These are phyloP conservation scores for Melitaea cinxia DNA, from an alignment of 1,140 invertebrate genomes.

Conservation along the genomic window DNA sequence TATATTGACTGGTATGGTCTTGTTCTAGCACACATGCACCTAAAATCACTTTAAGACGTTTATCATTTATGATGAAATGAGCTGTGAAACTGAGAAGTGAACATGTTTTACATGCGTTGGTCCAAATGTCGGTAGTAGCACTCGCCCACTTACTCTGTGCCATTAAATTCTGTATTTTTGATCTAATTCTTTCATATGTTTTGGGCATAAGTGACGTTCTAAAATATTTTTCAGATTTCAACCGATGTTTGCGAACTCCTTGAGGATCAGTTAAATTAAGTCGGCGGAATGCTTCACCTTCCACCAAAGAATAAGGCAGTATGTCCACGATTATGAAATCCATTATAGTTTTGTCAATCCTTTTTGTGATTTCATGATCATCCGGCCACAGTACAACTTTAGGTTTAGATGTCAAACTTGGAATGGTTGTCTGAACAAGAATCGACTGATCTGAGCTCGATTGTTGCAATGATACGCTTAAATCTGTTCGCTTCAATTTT, in stretches of 20 bases:
- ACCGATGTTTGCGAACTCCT: constrained; percentile 29
- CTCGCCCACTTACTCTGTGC: constrained; percentile 40
- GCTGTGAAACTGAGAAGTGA: constrained; percentile 46
- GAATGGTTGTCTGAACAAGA: constrained; percentile 34
- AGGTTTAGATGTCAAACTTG: constrained; percentile 27
- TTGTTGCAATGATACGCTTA: not conserved
- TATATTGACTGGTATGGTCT: constrained; percentile 46
- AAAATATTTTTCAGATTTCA: constrained; percentile 54
- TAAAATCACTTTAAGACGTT: constrained; percentile 46
- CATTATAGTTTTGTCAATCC: constrained; percentile 45
- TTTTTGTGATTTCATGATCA: constrained; percentile 37
- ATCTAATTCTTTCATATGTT: constrained; percentile 43
- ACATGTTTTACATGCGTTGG: constrained; percentile 45
- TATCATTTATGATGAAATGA: constrained; percentile 39
- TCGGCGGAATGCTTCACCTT: constrained; percentile 46
- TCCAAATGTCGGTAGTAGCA: constrained; percentile 45
- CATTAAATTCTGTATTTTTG: constrained; percentile 40
- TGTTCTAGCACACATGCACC: constrained; percentile 45
- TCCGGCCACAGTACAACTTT: constrained; percentile 36
- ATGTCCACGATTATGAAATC: constrained; percentile 53
- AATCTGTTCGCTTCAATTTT: constrained; percentile 11
- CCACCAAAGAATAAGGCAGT: constrained; percentile 47
- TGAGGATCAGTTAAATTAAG: constrained; percentile 49
- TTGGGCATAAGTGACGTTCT: constrained; percentile 48
- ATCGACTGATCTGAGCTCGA: constrained; percentile 14